A percentile compares a stretch with the other conserved stretches of the same genome.
Evolutionary conservation across 2,888 invertebrate species (phyloP).

Genomic region (Agonum fuliginosum): DNA sequence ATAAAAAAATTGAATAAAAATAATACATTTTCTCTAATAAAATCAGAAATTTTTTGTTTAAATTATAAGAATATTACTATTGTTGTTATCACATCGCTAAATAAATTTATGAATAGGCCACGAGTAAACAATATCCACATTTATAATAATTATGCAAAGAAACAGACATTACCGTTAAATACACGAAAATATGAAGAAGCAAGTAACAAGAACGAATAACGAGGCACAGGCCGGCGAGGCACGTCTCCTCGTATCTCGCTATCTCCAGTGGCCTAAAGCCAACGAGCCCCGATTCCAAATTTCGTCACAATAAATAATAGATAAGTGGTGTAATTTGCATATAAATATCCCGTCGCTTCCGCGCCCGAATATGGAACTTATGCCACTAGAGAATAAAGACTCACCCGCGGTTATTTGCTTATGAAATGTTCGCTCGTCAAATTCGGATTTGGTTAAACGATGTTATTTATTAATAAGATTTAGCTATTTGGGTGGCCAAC

Average conservation of each 20-base stretch:
- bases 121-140: constrained; percentile 7
- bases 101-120: constrained; percentile 38
- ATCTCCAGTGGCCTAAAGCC: constrained; percentile 34
- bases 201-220: constrained; percentile 5
- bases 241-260: constrained; percentile 1
- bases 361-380: constrained; percentile 20
- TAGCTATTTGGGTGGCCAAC: constrained; percentile 52
- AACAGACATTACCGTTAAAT: neutral
- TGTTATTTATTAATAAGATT: constrained; percentile 56
- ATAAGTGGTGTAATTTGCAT: constrained; percentile 57
- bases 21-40: too few species aligned
- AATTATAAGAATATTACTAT: too few species aligned
- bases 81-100: too few species aligned
- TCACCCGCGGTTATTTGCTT: constrained; percentile 49
- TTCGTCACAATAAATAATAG: constrained; percentile 57
- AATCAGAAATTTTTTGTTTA: too few species aligned
- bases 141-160: neutral
- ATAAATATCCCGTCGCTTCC: constrained; percentile 39
- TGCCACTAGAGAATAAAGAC: neutral
- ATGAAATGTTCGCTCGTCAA: constrained; percentile 25
- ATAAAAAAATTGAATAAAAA: too few species aligned
- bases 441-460: constrained; percentile 46
- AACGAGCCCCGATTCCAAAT: constrained; percentile 44
- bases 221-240: neutral
- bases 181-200: neutral